Evolutionary conservation across 2,797 vertebrate species (phyloP).

Genomic region (Falco berigora): DNA sequence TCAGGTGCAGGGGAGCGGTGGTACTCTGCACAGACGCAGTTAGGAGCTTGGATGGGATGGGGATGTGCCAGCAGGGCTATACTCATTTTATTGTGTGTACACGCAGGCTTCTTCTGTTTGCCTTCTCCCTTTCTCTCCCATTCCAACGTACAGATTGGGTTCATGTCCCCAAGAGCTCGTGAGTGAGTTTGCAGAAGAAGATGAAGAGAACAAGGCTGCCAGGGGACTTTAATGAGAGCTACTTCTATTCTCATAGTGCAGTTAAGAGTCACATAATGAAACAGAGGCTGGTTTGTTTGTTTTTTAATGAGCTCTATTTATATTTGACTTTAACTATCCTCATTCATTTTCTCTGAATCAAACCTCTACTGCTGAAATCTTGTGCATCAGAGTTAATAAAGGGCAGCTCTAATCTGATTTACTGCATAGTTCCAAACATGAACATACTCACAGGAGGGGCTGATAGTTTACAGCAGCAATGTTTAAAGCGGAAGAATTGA

Average conservation of each 20-base stretch:
- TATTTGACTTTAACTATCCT: conserved; percentile 55
- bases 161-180: background rate
- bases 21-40: background rate
- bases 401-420: conserved; percentile 32
- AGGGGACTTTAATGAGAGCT: conserved; percentile 17
- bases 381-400: conserved; percentile 35
- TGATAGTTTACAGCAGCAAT: background rate
- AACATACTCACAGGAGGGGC: background rate
- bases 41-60: background rate
- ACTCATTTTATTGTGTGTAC: background rate
- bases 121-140: background rate
- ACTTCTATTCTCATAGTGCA: background rate
- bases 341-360: conserved; percentile 46
- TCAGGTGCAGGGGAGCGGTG: background rate
- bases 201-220: conserved; percentile 5
- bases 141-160: background rate
- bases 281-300: conserved; percentile 41
- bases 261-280: conserved; percentile 44
- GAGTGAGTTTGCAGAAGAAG: background rate
- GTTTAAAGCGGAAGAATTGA: background rate
- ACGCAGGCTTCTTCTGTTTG: background rate
- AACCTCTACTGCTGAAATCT: conserved; percentile 9
- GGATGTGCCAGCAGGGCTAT: background rate
- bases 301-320: conserved; percentile 61
- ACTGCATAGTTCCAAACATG: background rate